These are phyloP conservation scores for Pristiophorus japonicus DNA, from an alignment of 2,113 vertebrate genomes.

Conservation along the genomic window DNA sequence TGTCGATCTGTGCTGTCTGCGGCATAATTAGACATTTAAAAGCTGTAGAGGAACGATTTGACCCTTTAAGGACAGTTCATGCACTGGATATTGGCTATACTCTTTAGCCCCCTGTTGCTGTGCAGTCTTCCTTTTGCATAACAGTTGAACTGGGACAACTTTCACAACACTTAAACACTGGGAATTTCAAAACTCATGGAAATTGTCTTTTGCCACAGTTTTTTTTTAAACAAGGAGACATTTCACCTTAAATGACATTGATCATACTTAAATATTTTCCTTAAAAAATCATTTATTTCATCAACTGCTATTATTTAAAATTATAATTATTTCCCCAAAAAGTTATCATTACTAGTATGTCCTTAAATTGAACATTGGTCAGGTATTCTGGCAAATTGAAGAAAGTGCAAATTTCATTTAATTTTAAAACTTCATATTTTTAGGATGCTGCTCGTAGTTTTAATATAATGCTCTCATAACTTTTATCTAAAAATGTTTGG, in stretches of 20 bases:
- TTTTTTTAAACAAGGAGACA: background rate
- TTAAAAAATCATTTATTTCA: background rate
- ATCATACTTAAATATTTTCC: too few relatives aligned
- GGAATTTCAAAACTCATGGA: background rate
- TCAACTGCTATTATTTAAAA: background rate
- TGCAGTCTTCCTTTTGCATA: background rate
- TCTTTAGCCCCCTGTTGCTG: constrained; percentile 36
- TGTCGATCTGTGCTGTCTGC: background rate
- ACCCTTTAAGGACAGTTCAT: constrained; percentile 59
- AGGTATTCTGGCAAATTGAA: background rate
- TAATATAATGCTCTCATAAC: background rate
- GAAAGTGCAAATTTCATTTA: background rate
- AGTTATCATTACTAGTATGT: background rate
- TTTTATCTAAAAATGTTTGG: background rate
- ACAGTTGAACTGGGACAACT: constrained; percentile 42
- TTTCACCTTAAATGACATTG: background rate
- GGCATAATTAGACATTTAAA: constrained; percentile 44
- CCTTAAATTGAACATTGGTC: background rate
- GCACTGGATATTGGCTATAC: constrained; percentile 44
- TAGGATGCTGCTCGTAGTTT: background rate
- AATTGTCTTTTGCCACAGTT: background rate
- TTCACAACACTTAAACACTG: constrained; percentile 33
- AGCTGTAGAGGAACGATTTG: constrained; percentile 67
- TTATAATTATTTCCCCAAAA: background rate
- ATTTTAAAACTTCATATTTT: background rate